Evolutionary conservation across 2,888 invertebrate genomes (phyloP).

Genomic region (Drosophila austrosaltans): DNA sequence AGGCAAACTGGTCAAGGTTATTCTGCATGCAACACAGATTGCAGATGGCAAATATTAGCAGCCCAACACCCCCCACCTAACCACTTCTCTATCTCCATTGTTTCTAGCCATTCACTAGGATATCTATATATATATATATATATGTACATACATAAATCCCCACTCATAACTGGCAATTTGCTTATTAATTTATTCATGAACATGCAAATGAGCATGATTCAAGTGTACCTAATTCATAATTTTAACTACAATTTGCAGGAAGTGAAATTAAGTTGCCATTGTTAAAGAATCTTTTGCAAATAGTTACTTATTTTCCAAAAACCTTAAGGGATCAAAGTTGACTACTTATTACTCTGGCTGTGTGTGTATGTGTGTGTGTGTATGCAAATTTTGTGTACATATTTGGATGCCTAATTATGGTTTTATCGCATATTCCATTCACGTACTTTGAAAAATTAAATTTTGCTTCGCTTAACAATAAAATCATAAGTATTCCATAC

Average conservation of each 20-base stretch:
- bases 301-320: background rate
- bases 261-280: constrained; percentile 21
- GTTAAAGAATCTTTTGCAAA: constrained; percentile 8
- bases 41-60: background rate
- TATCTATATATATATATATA: too few species aligned
- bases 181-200: constrained; percentile 17
- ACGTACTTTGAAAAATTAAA: constrained; percentile 1
- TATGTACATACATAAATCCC: background rate
- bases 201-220: constrained; percentile 17
- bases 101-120: too few species aligned
- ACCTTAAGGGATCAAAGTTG: background rate
- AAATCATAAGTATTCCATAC: background rate
- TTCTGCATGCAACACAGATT: background rate
- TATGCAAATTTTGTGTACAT: background rate
- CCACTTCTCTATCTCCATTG: too few species aligned
- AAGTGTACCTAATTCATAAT: constrained; percentile 6
- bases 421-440: constrained; percentile 3
- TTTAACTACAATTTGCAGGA: constrained; percentile 12
- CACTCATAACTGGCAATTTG: constrained; percentile 15
- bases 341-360: background rate
- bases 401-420: constrained; percentile 1
- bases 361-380: background rate
- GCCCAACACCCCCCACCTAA: too few species aligned
- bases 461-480: background rate
- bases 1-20: constrained; percentile 8